Evolutionary conservation across 2,888 invertebrate species (phyloP).

Genomic region (Nebria salina): DNA sequence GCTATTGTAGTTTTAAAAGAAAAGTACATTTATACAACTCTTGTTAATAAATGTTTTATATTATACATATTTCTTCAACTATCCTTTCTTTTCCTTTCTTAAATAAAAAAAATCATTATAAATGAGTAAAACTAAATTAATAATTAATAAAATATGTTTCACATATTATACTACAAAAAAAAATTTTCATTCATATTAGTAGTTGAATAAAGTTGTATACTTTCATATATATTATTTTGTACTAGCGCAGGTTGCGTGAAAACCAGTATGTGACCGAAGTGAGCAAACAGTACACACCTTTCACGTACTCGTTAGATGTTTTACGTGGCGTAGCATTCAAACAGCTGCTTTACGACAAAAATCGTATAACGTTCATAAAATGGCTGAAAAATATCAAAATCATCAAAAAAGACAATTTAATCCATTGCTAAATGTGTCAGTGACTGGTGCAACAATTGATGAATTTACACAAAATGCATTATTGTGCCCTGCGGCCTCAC

Average conservation of each 20-base stretch:
- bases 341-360: conserved; percentile 25
- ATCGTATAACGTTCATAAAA: conserved; percentile 19
- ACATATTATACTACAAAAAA: no score
- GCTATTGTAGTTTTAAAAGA: conserved; percentile 33
- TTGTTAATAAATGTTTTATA: conserved; percentile 38
- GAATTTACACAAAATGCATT: conserved; percentile 78
- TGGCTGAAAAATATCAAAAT: conserved; percentile 50
- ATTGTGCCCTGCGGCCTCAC: conserved; percentile 70
- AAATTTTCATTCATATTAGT: no score
- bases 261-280: background rate
- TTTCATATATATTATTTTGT: background rate
- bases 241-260: background rate
- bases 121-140: no score
- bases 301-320: conserved; percentile 7
- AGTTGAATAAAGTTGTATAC: no score
- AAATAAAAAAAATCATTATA: background rate
- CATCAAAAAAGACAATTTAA: conserved; percentile 66
- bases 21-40: conserved; percentile 46
- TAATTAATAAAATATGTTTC: no score
- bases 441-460: conserved; percentile 76
- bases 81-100: conserved; percentile 1
- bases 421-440: conserved; percentile 77
- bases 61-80: conserved; percentile 3
- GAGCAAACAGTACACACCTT: conserved; percentile 3
- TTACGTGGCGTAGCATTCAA: conserved; percentile 36